Conservation (phyloP, 2,797 vertebrate genomes). For the Antennarius maculatus region DNA sequence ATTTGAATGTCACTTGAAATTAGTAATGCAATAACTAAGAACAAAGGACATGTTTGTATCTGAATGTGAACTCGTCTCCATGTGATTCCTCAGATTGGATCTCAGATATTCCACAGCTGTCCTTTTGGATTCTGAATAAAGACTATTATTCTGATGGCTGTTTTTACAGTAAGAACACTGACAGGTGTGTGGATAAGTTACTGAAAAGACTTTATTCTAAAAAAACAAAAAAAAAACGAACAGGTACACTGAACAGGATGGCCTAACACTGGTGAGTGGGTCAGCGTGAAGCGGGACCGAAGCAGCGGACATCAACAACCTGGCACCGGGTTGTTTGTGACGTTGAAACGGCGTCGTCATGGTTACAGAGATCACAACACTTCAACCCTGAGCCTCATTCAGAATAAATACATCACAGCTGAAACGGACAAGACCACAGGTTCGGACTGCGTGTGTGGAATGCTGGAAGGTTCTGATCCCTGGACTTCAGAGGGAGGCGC, state of each 20-base stretch:
- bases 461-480: slow-evolving; percentile 61
- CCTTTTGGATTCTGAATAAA: no score
- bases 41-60: neutral
- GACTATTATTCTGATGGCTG: no score
- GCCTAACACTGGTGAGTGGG: slow-evolving; percentile 61
- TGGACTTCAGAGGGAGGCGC: slow-evolving; percentile 31
- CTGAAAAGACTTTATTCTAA: slow-evolving; percentile 71
- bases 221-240: slow-evolving; percentile 53
- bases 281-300: slow-evolving; percentile 24
- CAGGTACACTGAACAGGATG: slow-evolving; percentile 53
- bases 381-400: slow-evolving; percentile 80
- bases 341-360: slow-evolving; percentile 52
- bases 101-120: no score
- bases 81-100: no score
- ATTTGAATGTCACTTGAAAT: neutral
- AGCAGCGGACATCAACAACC: slow-evolving; percentile 25
- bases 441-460: slow-evolving; percentile 68
- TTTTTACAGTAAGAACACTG: neutral
- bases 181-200: slow-evolving; percentile 27
- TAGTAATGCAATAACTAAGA: neutral
- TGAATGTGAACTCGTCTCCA: no score
- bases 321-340: slow-evolving; percentile 44
- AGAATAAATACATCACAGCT: slow-evolving; percentile 65
- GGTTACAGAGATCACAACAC: slow-evolving; percentile 66
- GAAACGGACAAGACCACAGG: slow-evolving; percentile 66